Evolutionary conservation across 2,888 invertebrate genomes (phyloP).

Genomic region (Octodonta nipae): DNA sequence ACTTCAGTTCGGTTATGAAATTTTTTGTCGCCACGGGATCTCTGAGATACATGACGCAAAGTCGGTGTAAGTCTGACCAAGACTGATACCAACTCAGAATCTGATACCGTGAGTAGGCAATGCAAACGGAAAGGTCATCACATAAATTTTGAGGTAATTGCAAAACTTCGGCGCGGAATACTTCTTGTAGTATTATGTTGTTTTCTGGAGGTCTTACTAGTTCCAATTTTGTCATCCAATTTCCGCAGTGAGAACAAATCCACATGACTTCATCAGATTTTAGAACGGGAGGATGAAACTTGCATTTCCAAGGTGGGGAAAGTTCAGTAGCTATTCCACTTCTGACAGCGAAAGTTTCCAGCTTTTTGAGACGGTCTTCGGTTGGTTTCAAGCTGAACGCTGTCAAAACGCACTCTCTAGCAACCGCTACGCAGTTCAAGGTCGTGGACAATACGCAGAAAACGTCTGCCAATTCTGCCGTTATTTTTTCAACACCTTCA

Average conservation of each 20-base stretch:
- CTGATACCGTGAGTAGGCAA: slow-evolving; percentile 57
- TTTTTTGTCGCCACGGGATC: slow-evolving; percentile 47
- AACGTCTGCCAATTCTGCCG: slow-evolving; percentile 36
- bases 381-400: slow-evolving; percentile 64
- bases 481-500: slow-evolving; percentile 24
- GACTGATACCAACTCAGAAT: slow-evolving; percentile 55
- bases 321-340: too few species aligned
- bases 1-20: slow-evolving; percentile 57
- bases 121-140: slow-evolving; percentile 57
- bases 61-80: slow-evolving; percentile 41
- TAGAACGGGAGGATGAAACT: slow-evolving; percentile 27
- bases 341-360: slow-evolving; percentile 40
- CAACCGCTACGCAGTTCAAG: slow-evolving; percentile 49
- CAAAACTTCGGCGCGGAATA: slow-evolving; percentile 43
- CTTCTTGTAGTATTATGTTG: slow-evolving; percentile 32
- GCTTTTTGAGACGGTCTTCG: slow-evolving; percentile 42
- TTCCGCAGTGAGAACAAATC: slow-evolving; percentile 27
- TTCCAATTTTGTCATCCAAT: slow-evolving; percentile 29
- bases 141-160: slow-evolving; percentile 49
- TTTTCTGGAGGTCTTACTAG: slow-evolving; percentile 24
- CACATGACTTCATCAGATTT: slow-evolving; percentile 25
- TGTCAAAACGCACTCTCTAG: slow-evolving; percentile 57
- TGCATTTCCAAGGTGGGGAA: too few species aligned
- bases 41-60: slow-evolving; percentile 43
- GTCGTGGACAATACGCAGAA: slow-evolving; percentile 46